These are phyloP conservation scores for Chelidonichthys spinosus DNA, from an alignment of 2,797 vertebrate genomes.

Conservation along the genomic window DNA sequence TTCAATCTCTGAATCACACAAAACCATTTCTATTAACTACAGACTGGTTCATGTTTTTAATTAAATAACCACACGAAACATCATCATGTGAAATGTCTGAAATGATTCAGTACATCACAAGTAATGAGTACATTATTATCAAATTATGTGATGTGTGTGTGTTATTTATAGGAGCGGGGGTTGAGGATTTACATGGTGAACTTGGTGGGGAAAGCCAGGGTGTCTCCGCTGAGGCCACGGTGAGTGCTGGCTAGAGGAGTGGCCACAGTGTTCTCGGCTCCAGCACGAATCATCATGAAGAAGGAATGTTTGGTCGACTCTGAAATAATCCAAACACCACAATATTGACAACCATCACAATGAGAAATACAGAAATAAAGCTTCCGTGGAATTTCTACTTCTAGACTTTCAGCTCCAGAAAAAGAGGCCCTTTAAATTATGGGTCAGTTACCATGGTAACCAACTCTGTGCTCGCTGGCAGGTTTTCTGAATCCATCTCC, in stretches of 20 bases:
- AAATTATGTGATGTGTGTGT: neutral
- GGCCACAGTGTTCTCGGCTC: slow-evolving; percentile 91
- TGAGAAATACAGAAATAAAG: neutral
- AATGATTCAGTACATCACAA: neutral
- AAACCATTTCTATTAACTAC: neutral
- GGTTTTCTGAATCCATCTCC: no score
- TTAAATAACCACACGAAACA: neutral
- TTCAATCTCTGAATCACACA: neutral
- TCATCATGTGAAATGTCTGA: neutral
- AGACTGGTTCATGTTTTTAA: neutral
- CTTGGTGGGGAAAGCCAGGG: slow-evolving; percentile 90
- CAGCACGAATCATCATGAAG: slow-evolving; percentile 91
- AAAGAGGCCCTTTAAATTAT: no score
- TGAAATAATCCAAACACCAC: slow-evolving; percentile 11
- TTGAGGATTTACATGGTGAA: slow-evolving; percentile 89
- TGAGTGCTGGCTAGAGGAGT: slow-evolving; percentile 90
- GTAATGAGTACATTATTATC: neutral
- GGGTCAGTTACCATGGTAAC: no score
- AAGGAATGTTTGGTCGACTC: slow-evolving; percentile 89
- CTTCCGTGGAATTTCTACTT: neutral
- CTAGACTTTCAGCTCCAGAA: no score
- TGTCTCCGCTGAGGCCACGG: slow-evolving; percentile 91
- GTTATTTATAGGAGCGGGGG: neutral
- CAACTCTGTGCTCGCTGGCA: no score
- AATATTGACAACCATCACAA: neutral